Base-by-base conservation (phyloP, 2,888 invertebrate genomes). In the Ophion ventricosus region DNA sequence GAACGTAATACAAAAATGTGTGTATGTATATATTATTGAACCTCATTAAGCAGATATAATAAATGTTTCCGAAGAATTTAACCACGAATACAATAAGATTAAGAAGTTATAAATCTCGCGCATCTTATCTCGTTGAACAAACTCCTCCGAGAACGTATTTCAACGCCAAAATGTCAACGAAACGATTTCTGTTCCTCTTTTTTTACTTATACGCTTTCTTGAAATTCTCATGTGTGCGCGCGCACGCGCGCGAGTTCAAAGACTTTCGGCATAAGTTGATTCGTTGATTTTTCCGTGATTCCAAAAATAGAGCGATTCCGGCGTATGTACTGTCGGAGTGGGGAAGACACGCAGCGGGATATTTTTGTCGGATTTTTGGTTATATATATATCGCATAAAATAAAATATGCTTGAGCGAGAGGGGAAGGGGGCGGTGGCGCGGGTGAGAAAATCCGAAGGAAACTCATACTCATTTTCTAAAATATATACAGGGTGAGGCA, bases 211-310 rank as follows among this genome's bases (percentile, higher is more conserved):
- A 35, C 35, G 35, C 35, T 0, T 75, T 61, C 29, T 40, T 23
- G 1, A 29, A 43, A 26, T 59, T 43, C 43, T 66, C n/a, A 4
- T 29, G 29, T 29, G 29, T 7, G 23, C 4, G 17, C 25, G 35
- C 17, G 20, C 4, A 14, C 43, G 26, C 17, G 20, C 4, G n/a
- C 43, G 26, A 57, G 11, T 49, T 54, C 23, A 29, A 64, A 66
- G 64, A 67, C 54, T 80, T 80, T 70, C 59, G 29, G 72, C 49
- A 79, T 63, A 67, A 67, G 35, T 69, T 64, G 56, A 70, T 80
- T 80, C 80, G 77, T 80, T 77, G 80, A 84, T 77, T 83, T 73
- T 70, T 29, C 67, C 83, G 57, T 66, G 69, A 74, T 80, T 80
- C 80, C 80, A 63, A 84, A 80, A 84, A 84, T 84, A 84, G 63